Evolutionary conservation across 2,888 invertebrate species (phyloP).

Genomic region (Lutraria lutraria): DNA sequence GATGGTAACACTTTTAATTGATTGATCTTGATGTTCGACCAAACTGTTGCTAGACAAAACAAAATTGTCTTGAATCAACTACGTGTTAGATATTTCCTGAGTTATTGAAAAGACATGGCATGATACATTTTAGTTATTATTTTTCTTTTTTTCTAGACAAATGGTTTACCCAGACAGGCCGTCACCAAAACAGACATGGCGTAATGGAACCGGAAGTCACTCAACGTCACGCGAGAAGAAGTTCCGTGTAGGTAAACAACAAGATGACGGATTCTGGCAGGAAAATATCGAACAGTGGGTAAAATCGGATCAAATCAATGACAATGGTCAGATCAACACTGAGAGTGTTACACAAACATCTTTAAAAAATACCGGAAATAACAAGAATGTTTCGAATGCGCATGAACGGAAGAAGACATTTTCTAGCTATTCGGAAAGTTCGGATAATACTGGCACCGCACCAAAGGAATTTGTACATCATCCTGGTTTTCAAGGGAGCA

Average conservation of each 20-base stretch:
- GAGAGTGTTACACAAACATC: not conserved
- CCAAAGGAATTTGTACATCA: slow-evolving; percentile 62
- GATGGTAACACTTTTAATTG: no score
- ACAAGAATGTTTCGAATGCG: slow-evolving; percentile 7
- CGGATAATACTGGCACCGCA: slow-evolving; percentile 20
- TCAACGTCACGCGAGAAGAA: slow-evolving; percentile 49
- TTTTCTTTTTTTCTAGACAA: slow-evolving; percentile 55
- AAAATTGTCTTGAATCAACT: no score
- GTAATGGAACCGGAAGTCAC: slow-evolving; percentile 39
- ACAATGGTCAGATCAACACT: not conserved
- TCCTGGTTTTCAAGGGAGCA: slow-evolving; percentile 61
- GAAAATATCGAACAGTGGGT: slow-evolving; percentile 47
- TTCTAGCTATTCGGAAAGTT: slow-evolving; percentile 39
- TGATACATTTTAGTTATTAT: no score
- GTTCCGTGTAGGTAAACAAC: slow-evolving; percentile 52
- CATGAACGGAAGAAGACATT: slow-evolving; percentile 29
- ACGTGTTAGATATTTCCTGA: no score
- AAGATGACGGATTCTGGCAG: slow-evolving; percentile 51
- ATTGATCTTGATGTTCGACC: no score
- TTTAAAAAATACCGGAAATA: slow-evolving; percentile 7
- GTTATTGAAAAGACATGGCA: no score
- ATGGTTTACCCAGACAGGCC: slow-evolving; percentile 68
- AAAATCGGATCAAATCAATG: slow-evolving; percentile 17
- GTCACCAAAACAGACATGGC: slow-evolving; percentile 36
- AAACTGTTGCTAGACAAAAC: no score